phyloP scores from a whole-genome alignment of 2,888 invertebrate genomes.

The Dynastes grantii region DNA sequence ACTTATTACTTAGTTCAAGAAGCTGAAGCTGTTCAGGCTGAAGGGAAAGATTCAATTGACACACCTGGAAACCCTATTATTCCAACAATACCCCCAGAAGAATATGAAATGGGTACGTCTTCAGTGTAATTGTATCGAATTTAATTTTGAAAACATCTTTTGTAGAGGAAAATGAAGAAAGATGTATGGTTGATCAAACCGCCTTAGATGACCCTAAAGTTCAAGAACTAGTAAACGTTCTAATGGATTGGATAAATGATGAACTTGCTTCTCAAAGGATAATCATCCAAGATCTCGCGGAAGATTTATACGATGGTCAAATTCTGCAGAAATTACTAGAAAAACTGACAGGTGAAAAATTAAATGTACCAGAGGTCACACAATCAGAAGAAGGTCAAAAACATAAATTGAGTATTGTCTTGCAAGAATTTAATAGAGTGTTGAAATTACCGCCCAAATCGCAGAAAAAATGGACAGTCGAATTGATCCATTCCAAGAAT shows the following conservation, averaged over 20 bases:
- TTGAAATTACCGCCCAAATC: conserved; percentile 82
- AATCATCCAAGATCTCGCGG: conserved; percentile 96
- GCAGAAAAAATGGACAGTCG: conserved; percentile 96
- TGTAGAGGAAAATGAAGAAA: conserved; percentile 95
- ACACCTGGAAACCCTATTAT: conserved; percentile 94
- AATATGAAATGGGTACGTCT: conserved; percentile 86
- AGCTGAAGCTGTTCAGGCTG: conserved; percentile 91
- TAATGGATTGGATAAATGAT: conserved; percentile 99
- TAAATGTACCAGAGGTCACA: conserved; percentile 98
- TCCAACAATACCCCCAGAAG: conserved; percentile 93
- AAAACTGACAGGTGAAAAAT: conserved; percentile 88
- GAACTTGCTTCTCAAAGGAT: conserved; percentile 96
- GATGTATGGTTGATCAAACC: conserved; percentile 94
- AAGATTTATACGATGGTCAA: conserved; percentile 98
- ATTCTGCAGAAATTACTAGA: conserved; percentile 83
- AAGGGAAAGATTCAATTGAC: conserved; percentile 97
- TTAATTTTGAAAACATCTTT: conserved; percentile 2
- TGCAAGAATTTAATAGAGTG: conserved; percentile 90
- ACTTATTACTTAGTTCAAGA: conserved; percentile 83
- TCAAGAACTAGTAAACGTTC: conserved; percentile 85
- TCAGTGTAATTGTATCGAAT: background rate
- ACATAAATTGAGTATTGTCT: conserved; percentile 92
- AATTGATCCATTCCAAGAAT: conserved; percentile 96
- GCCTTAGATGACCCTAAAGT: conserved; percentile 91
- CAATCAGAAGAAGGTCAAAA: conserved; percentile 98